These are phyloP conservation scores for Steatornis caripensis DNA, from an alignment of 2,113 vertebrate genomes.

Conservation along the genomic window DNA sequence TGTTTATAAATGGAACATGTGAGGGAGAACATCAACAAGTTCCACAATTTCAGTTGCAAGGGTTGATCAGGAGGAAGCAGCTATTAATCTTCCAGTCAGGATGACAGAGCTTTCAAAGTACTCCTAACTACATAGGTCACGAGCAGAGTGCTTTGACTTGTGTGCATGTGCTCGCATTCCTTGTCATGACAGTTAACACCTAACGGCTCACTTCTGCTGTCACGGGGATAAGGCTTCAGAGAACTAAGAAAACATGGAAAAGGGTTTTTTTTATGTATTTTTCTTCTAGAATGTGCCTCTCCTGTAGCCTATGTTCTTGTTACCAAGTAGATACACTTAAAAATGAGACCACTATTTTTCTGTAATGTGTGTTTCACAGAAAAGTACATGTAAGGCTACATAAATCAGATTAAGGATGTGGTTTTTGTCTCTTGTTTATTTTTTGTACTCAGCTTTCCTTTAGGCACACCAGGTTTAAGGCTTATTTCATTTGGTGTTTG, in stretches of 20 bases:
- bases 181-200: neutral
- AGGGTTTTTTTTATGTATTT: neutral
- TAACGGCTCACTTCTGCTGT: neutral
- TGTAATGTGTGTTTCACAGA: neutral
- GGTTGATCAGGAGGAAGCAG: neutral
- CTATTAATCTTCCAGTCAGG: neutral
- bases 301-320: neutral
- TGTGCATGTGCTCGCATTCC: rapidly evolving
- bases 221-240: neutral
- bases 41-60: neutral
- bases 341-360: neutral
- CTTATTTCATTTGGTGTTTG: neutral
- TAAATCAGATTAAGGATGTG: neutral
- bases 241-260: neutral
- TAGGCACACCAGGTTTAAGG: neutral
- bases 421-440: neutral
- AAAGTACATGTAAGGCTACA: neutral
- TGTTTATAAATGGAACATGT: neutral
- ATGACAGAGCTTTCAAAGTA: neutral
- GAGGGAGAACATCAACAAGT: neutral
- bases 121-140: neutral
- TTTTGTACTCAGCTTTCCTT: neutral
- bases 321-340: neutral
- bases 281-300: neutral
- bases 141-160: neutral